phyloP scores from a whole-genome alignment of 92 coral and sea anemone species.

The Bergia sp. region DNA sequence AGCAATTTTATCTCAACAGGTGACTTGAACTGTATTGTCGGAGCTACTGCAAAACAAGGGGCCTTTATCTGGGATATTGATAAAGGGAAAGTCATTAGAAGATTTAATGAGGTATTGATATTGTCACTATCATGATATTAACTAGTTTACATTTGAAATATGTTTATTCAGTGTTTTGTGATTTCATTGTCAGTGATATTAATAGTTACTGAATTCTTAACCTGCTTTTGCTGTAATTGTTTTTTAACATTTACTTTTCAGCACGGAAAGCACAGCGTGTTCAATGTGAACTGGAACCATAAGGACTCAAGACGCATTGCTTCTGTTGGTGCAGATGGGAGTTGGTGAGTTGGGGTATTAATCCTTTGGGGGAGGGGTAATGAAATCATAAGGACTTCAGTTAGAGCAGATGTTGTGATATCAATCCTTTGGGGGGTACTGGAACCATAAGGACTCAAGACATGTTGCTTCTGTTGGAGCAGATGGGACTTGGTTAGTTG shows the following conservation, averaged over 20 bases:
- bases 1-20: constrained; percentile 44
- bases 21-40: constrained; percentile 85
- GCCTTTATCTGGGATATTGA: constrained; percentile 90
- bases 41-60: constrained; percentile 93
- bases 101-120: constrained; percentile 78
- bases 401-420: no score
- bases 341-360: constrained; percentile 66
- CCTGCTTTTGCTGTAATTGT: not conserved
- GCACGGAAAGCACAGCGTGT: constrained; percentile 92
- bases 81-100: constrained; percentile 74
- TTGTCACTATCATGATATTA: not conserved
- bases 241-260: constrained; percentile 8
- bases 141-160: not conserved
- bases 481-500: constrained; percentile 83
- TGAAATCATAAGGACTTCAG: no score
- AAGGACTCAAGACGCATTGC: constrained; percentile 94
- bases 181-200: no score
- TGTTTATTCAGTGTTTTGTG: no score
- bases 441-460: constrained; percentile 98
- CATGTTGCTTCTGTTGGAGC: constrained; percentile 87
- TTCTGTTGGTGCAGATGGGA: constrained; percentile 81
- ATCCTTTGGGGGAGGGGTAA: not conserved
- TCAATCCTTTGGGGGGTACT: constrained; percentile 24
- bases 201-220: not conserved
- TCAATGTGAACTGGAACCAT: constrained; percentile 97